Evolutionary conservation across 2,888 invertebrate genomes (phyloP).

Genomic region (Trachelus troglodyta): DNA sequence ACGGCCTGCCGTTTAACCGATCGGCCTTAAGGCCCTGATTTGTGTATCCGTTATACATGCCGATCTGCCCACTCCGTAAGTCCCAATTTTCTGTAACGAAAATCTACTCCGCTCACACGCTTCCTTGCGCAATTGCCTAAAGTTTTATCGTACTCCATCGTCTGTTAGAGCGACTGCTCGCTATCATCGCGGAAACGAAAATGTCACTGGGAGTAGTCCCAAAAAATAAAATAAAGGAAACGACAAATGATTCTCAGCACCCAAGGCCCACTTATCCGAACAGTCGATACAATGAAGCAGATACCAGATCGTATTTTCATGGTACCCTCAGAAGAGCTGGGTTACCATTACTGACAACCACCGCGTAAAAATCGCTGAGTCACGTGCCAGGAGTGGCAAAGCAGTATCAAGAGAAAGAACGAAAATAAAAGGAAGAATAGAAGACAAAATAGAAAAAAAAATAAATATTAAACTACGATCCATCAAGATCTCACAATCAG

Average conservation of each 20-base stretch:
- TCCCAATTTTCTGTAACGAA: background rate
- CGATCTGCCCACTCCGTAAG: slow-evolving; percentile 19
- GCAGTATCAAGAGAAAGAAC: background rate
- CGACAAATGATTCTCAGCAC: background rate
- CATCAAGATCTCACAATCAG: background rate
- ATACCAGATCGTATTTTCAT: background rate
- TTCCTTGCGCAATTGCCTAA: background rate
- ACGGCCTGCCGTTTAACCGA: slow-evolving; percentile 62
- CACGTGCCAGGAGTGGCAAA: slow-evolving; percentile 3
- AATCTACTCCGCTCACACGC: background rate
- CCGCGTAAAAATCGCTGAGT: background rate
- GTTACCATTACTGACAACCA: background rate
- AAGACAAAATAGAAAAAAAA: background rate
- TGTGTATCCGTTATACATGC: slow-evolving; percentile 54
- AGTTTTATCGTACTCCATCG: background rate
- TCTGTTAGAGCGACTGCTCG: background rate
- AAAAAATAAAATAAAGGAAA: background rate
- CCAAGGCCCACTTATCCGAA: background rate
- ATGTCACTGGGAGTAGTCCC: background rate
- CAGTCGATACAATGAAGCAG: background rate
- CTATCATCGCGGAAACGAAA: background rate
- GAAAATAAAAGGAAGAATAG: background rate
- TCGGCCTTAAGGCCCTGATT: slow-evolving; percentile 58
- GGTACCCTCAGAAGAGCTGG: background rate
- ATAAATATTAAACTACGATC: background rate